Conservation (phyloP, 2,888 invertebrate species). For the Yponomeuta plumbellus region DNA sequence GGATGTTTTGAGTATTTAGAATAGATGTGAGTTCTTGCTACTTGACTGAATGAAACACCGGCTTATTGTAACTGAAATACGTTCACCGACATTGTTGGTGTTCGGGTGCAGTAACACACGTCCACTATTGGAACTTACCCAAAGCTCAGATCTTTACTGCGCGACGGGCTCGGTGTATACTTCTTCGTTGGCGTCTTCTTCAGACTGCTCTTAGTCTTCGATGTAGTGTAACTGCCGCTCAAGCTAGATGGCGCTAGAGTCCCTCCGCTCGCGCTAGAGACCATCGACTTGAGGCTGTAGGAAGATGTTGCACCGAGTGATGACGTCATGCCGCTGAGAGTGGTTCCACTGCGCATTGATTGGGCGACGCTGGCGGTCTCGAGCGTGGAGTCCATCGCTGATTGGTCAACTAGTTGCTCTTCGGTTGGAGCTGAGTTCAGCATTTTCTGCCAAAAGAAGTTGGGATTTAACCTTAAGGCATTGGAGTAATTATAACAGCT, state of each 20-base stretch:
- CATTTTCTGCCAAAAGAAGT: slow-evolving; percentile 51
- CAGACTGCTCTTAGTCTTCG: slow-evolving; percentile 62
- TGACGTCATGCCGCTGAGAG: slow-evolving; percentile 51
- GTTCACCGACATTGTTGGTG: not conserved
- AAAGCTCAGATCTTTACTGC: slow-evolving; percentile 44
- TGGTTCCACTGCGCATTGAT: slow-evolving; percentile 49
- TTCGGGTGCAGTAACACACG: not conserved
- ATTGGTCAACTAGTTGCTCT: slow-evolving; percentile 55
- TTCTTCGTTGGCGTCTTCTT: slow-evolving; percentile 64
- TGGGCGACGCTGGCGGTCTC: slow-evolving; percentile 58
- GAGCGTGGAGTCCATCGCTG: slow-evolving; percentile 39
- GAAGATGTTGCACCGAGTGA: slow-evolving; percentile 62
- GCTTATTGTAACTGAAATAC: not conserved
- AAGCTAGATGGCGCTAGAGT: slow-evolving; percentile 62
- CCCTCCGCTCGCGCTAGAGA: slow-evolving; percentile 54
- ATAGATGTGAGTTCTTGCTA: no score
- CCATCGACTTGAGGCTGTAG: slow-evolving; percentile 59
- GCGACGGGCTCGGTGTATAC: slow-evolving; percentile 42
- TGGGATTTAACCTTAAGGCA: not conserved
- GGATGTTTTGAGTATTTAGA: no score
- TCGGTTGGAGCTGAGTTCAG: slow-evolving; percentile 65
- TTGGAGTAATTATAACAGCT: not conserved
- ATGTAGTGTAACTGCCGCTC: slow-evolving; percentile 57
- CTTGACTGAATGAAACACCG: no score
- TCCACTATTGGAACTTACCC: slow-evolving; percentile 4